Evolutionary conservation across 37 sponge, comb jelly and placozoan genomes (phyloP).

Genomic region (Ianthella basta): DNA sequence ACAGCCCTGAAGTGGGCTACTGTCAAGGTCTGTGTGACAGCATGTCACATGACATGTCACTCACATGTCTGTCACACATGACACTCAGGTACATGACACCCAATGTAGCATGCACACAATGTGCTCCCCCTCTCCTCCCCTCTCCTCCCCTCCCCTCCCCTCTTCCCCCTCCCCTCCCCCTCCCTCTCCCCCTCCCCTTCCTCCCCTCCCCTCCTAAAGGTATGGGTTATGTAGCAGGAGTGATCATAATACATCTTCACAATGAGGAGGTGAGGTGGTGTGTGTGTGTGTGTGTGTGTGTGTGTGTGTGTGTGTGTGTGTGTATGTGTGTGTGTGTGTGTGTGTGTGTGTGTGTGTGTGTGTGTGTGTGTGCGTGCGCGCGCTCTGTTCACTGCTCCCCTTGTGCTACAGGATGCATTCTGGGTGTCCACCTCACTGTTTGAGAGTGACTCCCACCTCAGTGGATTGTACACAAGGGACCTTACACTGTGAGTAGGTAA

Average conservation of each 20-base stretch:
- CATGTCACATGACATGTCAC: background rate
- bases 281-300: background rate
- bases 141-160: too few relatives aligned
- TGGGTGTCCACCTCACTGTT: slow-evolving; percentile 31
- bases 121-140: too few relatives aligned
- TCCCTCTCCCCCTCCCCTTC: too few relatives aligned
- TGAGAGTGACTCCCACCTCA: slow-evolving; percentile 19
- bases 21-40: slow-evolving; percentile 47
- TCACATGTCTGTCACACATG: too few relatives aligned
- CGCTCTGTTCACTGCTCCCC: background rate
- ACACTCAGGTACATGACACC: too few relatives aligned
- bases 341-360: background rate
- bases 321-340: background rate
- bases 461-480: slow-evolving; percentile 8
- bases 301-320: background rate
- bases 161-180: too few relatives aligned
- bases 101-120: too few relatives aligned
- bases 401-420: slow-evolving; percentile 28
- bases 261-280: too few relatives aligned
- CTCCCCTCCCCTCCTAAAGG: too few relatives aligned
- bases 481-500: too few relatives aligned
- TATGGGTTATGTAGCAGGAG: too few relatives aligned
- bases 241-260: too few relatives aligned
- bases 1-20: slow-evolving; percentile 50
- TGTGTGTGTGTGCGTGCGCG: background rate